Evolutionary conservation across 2,797 vertebrate genomes (phyloP), one percentile per base, ranked within the genome.

Genomic region (Aeoliscus strigatus): DNA sequence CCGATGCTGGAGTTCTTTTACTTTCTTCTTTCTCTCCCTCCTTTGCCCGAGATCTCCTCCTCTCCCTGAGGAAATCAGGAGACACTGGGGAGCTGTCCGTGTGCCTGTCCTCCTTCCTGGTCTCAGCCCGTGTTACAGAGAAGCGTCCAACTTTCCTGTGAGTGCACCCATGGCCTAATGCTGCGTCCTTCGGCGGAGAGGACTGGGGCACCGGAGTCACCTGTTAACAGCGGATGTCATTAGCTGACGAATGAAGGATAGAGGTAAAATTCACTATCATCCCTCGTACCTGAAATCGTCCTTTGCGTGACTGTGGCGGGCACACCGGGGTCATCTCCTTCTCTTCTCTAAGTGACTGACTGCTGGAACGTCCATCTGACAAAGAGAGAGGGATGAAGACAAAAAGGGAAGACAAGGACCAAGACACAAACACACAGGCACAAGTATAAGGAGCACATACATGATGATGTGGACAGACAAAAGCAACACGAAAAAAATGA

Each of bases 71-170:
- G 58, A 85, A 34, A 63, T 88, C 80, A 31, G 81, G 82, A 50
- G 86, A 86, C 51, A 86, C 64, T 0, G 78, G 88, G 26, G 90
- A 90, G 60, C 83, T 78, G 68, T 89, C 86, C 0, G 85, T 89
- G 37, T 88, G 81, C 40, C 69, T 74, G 18, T 85, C 82, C 15
- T 83, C 79, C 57, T 60, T 84, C 56, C 66, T 66, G 3, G 54
- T 76, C 70, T 88, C 87, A 8, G 85, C 52, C 57, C 79, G 73
- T 11, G 75, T 87, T 49, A 91, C 82, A 27, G 81, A 91, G 83
- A 91, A 90, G 65, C 85, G 86, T 17, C 89, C 89, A 36, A 90
- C 86, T 66, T 80, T 90, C 58, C 83, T 82, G 37, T 83, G 86
- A 30, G 60, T 54, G 35, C 68, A 48, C 1, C 57, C 49, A 7